A percentile compares a stretch with the other conserved stretches of the same genome.
These are phyloP conservation scores for Leptocoma aspasia DNA, from an alignment of 2,113 vertebrate genomes.

Conservation along the genomic window DNA sequence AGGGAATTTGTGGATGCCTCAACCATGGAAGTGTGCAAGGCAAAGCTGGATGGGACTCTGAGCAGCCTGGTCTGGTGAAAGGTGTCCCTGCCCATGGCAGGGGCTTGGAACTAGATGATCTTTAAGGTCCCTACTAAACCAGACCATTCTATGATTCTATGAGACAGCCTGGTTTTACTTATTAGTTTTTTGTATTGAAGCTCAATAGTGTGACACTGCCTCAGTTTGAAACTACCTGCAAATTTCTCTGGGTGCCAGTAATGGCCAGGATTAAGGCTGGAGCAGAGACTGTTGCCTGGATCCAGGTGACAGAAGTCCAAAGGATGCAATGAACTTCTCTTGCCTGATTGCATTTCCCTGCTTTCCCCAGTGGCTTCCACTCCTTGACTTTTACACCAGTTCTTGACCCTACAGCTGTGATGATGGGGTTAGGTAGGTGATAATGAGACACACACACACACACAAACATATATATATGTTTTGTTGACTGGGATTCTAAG, in stretches of 20 bases:
- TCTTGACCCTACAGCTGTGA: neutral
- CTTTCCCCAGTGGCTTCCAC: neutral
- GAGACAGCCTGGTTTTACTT: neutral
- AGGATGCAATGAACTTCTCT: neutral
- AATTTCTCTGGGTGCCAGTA: neutral
- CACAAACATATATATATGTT: neutral
- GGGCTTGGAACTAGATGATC: neutral
- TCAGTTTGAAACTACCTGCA: neutral
- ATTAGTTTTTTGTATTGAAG: neutral
- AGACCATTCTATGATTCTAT: neutral
- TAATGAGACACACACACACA: neutral
- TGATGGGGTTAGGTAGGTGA: neutral
- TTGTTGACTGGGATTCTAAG: neutral
- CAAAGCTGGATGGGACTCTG: neutral
- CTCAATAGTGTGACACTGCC: neutral
- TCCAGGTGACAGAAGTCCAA: neutral
- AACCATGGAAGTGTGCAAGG: neutral
- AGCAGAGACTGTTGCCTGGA: neutral
- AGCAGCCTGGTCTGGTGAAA: neutral
- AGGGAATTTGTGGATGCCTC: neutral
- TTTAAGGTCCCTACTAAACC: neutral
- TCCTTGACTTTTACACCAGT: neutral
- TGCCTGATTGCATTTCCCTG: neutral
- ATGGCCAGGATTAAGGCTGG: neutral
- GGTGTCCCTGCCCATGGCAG: neutral